Conservation (phyloP, 2,797 vertebrate species). For the Sebastes aleutianus region DNA sequence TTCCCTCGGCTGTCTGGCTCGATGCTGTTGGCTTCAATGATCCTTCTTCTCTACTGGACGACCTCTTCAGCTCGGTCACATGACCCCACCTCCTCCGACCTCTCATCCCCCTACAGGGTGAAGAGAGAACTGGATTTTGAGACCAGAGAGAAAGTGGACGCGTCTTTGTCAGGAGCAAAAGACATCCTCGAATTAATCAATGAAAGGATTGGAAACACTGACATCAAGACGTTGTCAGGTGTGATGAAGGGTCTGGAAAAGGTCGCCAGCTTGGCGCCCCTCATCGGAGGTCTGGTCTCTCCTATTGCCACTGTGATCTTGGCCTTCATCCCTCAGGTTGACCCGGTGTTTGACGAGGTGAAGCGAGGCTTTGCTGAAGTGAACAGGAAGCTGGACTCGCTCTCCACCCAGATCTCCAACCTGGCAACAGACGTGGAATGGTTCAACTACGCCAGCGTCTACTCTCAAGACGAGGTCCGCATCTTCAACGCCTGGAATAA, state of each 20-base stretch:
- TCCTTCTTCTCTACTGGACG: not conserved
- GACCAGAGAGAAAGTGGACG: not conserved
- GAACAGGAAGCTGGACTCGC: conserved; percentile 24
- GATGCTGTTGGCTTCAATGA: not conserved
- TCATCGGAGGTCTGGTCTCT: not conserved
- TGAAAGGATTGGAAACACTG: not conserved
- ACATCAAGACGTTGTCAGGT: not conserved
- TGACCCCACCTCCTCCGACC: not conserved
- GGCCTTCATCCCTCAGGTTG: not conserved
- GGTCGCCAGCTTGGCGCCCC: not conserved
- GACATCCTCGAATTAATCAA: not conserved
- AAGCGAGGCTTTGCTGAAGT: not conserved
- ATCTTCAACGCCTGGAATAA: conserved; percentile 23
- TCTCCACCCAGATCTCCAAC: conserved; percentile 14
- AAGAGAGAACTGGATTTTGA: not conserved
- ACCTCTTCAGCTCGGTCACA: not conserved
- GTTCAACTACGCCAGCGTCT: conserved; percentile 2
- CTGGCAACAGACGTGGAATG: not conserved
- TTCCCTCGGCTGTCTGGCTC: not conserved
- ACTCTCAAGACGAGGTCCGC: conserved; percentile 6
- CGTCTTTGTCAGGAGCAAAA: fast-evolving
- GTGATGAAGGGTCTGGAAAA: not conserved
- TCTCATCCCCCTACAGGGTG: not conserved
- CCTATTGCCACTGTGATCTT: not conserved
- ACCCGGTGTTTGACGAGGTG: not conserved